Evolutionary conservation across 2,888 invertebrate species (phyloP), one percentile per base, ranked within the genome.

Genomic region (Ernsta delagoae): DNA sequence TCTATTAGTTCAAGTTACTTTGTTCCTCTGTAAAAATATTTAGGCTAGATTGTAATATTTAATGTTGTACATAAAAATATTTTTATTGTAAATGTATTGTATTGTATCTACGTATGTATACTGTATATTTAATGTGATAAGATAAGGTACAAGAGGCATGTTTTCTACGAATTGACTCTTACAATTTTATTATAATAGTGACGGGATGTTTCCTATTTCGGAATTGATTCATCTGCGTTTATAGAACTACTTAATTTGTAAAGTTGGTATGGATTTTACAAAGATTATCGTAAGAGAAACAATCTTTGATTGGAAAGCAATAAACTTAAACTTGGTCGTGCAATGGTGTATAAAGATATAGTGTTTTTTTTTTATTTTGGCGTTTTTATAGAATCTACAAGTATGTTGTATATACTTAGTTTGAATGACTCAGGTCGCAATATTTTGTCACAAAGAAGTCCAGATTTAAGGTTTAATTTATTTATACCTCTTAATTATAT

Each of bases 1-100:
- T 83, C 79, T 82, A 82, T 84, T 92, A 92, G 92, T 88, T 89
- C 80, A 90, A 88, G 87, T 83, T 83, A 75, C 86, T 92, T 92
- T 89, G 92, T 92, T 92, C 93, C 92, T 92, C 83, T 92, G 92
- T 92, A 92, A 89, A 89, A 88, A 85, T 85, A 84, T 79, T 78
- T 88, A 89, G 87, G 79, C 69, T 87, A 87, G 84, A n/a, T 78
- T 78, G 80, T 85, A 84, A 85, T 89, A 89, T 89, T 90, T 91
- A 90, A 90, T 79, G 77, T 75, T 92, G 92, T 92, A 92, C 85
- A 92, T 92, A 92, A 88, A 36, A 90, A 90, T 88, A 89, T 89
- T 91, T 90, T 89, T 88, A 85, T 85, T 90, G 85, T 90, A 92
- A 87, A 88, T 92, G 85, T 80, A 36, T 36, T 36, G 36, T 36